Base-by-base conservation (phyloP, 1,140 invertebrate species). In the Drosophila pallidifrons region DNA sequence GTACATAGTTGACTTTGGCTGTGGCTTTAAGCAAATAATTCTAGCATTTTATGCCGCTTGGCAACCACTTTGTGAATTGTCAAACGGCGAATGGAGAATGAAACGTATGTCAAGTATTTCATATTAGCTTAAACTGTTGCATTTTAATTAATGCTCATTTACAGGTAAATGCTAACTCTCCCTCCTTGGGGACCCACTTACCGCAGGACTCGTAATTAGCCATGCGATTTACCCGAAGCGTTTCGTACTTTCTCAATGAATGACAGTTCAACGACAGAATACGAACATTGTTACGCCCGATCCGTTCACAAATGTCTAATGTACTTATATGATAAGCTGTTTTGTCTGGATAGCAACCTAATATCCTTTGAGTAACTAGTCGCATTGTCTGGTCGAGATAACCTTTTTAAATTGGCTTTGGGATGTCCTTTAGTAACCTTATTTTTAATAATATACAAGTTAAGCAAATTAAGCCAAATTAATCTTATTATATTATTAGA, bases 91-190 rank as follows among this genome's bases (percentile, higher is more conserved):
- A 38, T 11, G 41, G 52, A 28, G 38, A 45, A 32, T 11, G 30
- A 16, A 41, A 15, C 38, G 52, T 47, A 30, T 28, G 60, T 13
- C 46, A 52, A 28, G 58, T 49, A 38, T 75, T 75, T 61, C 35
- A 65, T 73, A 86, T 87, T 85, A 67, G 74, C 66, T 75, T 88
- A 81, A 89, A 80, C 78, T 79, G 77, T 79, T 89, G 78, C 72
- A 81, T 81, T 89, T 88, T 85, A 89, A 85, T 89, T 81, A 89
- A 80, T 80, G 73, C 28, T 16, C 47, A 10, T 30, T 43, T 32
- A 55, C 30, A 55, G 59, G 25, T 69, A 30, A 60, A 55, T 32
- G 57, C 16, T 13, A 55, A 20, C 25, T 41, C 38, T 20, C 13
- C 30, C 58, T 49, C 58, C 63, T 57, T 25, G 11, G 41, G 81